Evolutionary conservation across 1,140 invertebrate genomes (phyloP).

Genomic region (Dendrolimus punctatus): DNA sequence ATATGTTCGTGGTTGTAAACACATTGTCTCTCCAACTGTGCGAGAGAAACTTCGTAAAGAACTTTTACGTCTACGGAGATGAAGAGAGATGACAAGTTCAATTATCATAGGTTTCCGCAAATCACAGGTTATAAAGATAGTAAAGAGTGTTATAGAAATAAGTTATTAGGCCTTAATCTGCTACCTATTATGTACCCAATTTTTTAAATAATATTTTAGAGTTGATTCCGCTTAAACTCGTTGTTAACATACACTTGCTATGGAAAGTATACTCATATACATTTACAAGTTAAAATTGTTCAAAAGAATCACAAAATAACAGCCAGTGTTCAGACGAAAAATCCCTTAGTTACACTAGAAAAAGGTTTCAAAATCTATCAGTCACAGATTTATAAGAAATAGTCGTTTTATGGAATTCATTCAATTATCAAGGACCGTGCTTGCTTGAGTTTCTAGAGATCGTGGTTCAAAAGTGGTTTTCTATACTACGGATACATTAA

Average conservation of each 20-base stretch:
- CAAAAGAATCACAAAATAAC: slow-evolving; percentile 57
- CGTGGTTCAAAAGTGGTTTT: background rate
- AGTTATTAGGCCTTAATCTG: no score
- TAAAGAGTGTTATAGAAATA: no score
- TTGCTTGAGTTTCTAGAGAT: background rate
- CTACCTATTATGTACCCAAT: no score
- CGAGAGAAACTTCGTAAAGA: no score
- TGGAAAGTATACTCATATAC: slow-evolving; percentile 16
- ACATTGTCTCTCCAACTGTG: no score
- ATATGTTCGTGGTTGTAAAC: no score
- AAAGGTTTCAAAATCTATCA: slow-evolving; percentile 61
- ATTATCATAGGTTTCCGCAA: no score
- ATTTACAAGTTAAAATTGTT: slow-evolving; percentile 18
- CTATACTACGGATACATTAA: no score
- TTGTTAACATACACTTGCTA: no score
- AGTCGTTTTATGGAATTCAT: slow-evolving; percentile 21
- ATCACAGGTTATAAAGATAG: no score
- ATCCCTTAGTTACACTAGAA: slow-evolving; percentile 39
- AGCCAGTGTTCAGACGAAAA: slow-evolving; percentile 46
- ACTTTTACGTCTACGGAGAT: no score
- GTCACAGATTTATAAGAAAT: slow-evolving; percentile 46
- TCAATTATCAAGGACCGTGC: background rate
- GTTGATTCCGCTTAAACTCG: background rate
- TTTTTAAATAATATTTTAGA: background rate
- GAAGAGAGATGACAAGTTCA: no score